Evolutionary conservation across 2,797 vertebrate genomes (phyloP), one percentile per base, ranked within the genome.

Genomic region (Coccyzus lansbergi): DNA sequence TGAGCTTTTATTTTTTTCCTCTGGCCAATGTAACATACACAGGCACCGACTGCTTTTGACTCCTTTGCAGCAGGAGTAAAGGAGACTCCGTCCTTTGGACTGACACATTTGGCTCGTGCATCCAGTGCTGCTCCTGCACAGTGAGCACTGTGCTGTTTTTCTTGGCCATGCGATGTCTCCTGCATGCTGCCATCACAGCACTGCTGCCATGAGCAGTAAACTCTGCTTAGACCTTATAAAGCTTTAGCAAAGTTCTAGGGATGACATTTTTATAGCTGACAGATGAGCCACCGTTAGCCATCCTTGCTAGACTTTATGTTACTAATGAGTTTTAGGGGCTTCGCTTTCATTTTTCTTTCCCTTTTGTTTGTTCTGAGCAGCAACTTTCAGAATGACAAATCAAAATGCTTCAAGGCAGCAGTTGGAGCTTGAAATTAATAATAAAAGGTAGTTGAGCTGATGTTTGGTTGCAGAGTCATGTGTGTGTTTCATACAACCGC

Each of bases 341-440:
- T 95, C 64, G 46, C 65, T 95, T 96, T 97, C 91, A 95, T 96
- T 97, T 97, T 95, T 97, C 87, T 94, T 93, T 81, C 46, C 72
- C 80, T 91, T 86, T 91, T 83, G 85, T 96, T 93, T 93, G 91
- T 95, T 95, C 77, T 88, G 67, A 95, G 65, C 63, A 75, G 76
- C 51, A 87, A 4, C 51, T 87, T 94, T 88, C 80, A 78, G 72
- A 96, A 48, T 67, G 72, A 83, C 77, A 96, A 96, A 95, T 91
- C 49, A 95, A 94, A 97, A 97, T 76, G 48, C 92, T 97, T 93
- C 92, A 55, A 96, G 86, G 97, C 92, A 94, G 90, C 92, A 95
- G 92, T 84, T 95, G 94, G 93, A 82, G 71, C 96, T 97, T 97
- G 92, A 97, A 97, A 97, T 97, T 97, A 97, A 95, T 97, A 97